Conservation (phyloP, 2,888 invertebrate genomes). For the Eilema sororculum region DNA sequence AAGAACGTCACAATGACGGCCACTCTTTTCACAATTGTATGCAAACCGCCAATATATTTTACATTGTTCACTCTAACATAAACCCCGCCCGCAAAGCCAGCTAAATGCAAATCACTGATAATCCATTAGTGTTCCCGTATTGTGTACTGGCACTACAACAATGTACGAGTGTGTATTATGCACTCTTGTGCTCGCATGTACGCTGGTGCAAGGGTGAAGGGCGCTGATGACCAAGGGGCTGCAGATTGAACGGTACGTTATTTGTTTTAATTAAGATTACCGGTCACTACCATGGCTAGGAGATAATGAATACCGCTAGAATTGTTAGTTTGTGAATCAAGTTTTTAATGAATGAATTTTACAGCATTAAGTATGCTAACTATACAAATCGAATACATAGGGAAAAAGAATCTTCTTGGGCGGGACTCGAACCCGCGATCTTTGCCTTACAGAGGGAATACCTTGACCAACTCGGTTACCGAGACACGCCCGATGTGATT, state of each 20-base stretch:
- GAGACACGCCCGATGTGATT: no score
- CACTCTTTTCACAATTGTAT: no score
- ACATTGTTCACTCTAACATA: slow-evolving; percentile 51
- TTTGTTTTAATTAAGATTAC: slow-evolving; percentile 42
- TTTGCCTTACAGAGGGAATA: no score
- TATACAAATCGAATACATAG: no score
- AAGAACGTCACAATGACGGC: no score
- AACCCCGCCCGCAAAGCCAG: slow-evolving; percentile 67
- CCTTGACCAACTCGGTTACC: no score
- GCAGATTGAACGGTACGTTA: slow-evolving; percentile 44
- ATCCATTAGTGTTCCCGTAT: slow-evolving; percentile 81
- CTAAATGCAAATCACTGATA: slow-evolving; percentile 87
- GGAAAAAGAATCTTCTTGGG: no score
- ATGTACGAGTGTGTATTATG: slow-evolving; percentile 43
- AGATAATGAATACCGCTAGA: not conserved
- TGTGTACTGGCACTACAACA: slow-evolving; percentile 57
- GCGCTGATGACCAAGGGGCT: slow-evolving; percentile 31
- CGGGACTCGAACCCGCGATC: no score
- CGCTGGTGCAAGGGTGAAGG: slow-evolving; percentile 36
- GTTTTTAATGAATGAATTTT: no score
- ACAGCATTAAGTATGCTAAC: no score
- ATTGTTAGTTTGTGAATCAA: not conserved
- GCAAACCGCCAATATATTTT: not conserved
- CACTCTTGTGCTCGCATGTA: slow-evolving; percentile 23
- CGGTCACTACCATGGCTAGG: not conserved